A percentile compares a stretch with the other conserved stretches of the same genome.
These are phyloP conservation scores for Hippocampus mohnikei DNA, from an alignment of 2,113 vertebrate genomes.

Conservation along the genomic window DNA sequence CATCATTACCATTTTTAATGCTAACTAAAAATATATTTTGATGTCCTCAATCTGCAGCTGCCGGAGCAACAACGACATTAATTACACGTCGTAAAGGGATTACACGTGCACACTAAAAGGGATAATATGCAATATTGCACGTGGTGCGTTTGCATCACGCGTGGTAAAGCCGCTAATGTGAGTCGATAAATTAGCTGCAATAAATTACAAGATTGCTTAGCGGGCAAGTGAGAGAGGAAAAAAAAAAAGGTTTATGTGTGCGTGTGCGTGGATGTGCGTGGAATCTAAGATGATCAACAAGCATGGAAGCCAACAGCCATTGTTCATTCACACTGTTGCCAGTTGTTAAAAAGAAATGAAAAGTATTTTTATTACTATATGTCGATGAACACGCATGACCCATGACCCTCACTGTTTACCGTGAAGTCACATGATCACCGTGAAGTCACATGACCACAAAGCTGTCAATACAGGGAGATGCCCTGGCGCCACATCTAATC, in stretches of 20 bases:
- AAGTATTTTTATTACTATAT: background rate
- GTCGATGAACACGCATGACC: background rate
- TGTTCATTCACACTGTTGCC: background rate
- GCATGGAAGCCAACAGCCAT: background rate
- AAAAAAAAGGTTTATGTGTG: background rate
- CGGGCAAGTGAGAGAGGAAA: background rate
- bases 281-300: background rate
- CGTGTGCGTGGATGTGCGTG: background rate
- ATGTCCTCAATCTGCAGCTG: conserved; percentile 33
- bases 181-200: background rate
- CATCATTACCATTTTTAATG: conserved; percentile 3
- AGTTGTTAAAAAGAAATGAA: background rate
- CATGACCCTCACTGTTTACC: background rate
- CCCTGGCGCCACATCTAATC: too few species aligned
- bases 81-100: conserved; percentile 43
- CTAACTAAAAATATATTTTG: conserved; percentile 32
- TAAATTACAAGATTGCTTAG: background rate
- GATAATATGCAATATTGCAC: conserved; percentile 2
- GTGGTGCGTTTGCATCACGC: conserved; percentile 1
- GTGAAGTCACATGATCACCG: background rate
- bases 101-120: conserved; percentile 13
- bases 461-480: too few species aligned
- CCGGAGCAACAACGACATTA: conserved; percentile 27
- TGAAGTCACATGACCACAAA: background rate
- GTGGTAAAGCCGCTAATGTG: background rate